These are phyloP conservation scores for Allobates femoralis DNA, from an alignment of 2,797 vertebrate genomes.

Conservation along the genomic window DNA sequence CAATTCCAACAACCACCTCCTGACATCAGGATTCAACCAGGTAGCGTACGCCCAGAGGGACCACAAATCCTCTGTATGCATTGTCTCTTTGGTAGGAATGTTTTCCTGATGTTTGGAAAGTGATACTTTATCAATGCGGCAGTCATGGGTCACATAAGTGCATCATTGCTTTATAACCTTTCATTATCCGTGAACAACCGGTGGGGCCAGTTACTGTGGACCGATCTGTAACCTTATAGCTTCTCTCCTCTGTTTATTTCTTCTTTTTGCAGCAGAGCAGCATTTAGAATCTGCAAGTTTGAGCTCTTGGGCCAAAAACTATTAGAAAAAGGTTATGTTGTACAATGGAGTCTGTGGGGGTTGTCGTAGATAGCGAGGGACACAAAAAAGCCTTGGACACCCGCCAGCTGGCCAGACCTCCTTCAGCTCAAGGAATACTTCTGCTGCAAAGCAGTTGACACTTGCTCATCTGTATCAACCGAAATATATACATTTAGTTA, in stretches of 20 bases:
- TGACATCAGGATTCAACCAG: slow-evolving; percentile 91
- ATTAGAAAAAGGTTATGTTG: slow-evolving; percentile 6
- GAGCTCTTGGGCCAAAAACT: not conserved
- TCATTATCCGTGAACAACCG: not conserved
- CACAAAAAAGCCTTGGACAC: slow-evolving; percentile 8
- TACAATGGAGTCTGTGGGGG: slow-evolving; percentile 25
- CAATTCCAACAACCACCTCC: slow-evolving; percentile 78
- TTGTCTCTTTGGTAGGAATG: not conserved
- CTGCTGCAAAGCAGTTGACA: not conserved
- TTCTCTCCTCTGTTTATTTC: not conserved
- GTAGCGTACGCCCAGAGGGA: slow-evolving; percentile 70
- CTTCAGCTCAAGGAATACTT: not conserved
- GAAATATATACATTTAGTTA: not conserved
- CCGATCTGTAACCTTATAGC: not conserved
- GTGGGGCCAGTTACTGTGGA: not conserved
- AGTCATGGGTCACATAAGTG: not conserved
- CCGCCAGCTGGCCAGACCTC: slow-evolving; percentile 2
- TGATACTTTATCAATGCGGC: not conserved
- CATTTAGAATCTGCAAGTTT: not conserved
- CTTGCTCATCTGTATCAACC: not conserved
- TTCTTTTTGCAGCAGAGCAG: no score
- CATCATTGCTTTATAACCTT: not conserved
- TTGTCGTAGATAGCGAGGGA: slow-evolving; percentile 11
- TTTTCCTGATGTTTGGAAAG: not conserved
- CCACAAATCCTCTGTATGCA: not conserved